These are phyloP conservation scores for Eristalinus sepulchralis DNA, from an alignment of 2,888 invertebrate genomes.

Conservation along the genomic window DNA sequence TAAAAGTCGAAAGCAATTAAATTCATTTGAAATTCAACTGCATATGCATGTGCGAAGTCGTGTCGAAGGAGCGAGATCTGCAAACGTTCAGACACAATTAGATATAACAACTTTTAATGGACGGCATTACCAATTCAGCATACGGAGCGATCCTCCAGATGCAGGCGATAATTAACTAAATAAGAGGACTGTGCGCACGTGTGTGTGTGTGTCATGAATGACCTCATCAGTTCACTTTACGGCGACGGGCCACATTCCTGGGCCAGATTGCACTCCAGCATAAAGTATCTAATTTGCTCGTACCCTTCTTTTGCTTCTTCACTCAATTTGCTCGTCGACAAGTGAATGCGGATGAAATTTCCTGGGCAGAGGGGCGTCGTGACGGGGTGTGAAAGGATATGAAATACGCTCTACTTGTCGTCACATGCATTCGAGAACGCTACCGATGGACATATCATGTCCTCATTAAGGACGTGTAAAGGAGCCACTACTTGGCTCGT, in stretches of 20 bases:
- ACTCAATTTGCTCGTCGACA: background rate
- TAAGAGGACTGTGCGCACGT: conserved; percentile 24
- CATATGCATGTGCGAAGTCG: conserved; percentile 7
- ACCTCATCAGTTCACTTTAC: conserved; percentile 32
- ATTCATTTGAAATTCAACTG: conserved; percentile 62
- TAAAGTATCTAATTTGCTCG: conserved; percentile 58
- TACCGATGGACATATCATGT: conserved; percentile 40
- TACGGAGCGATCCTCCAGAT: conserved; percentile 30
- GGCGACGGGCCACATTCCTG: background rate
- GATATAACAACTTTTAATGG: conserved; percentile 68
- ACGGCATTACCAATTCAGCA: conserved; percentile 63
- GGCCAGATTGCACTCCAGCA: conserved; percentile 32
- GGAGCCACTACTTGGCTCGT: background rate
- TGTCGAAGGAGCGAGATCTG: conserved; percentile 5
- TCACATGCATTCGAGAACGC: background rate
- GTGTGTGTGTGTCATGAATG: conserved; percentile 20
- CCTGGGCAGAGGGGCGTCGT: background rate
- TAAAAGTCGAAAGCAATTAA: conserved; percentile 66
- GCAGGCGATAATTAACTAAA: conserved; percentile 53
- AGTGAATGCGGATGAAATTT: background rate
- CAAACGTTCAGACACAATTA: conserved; percentile 61
- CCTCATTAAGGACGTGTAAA: conserved; percentile 33
- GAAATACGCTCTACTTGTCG: background rate
- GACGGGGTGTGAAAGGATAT: background rate
- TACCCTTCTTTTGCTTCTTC: conserved; percentile 13